phyloP scores from a whole-genome alignment of 1,140 invertebrate genomes.

The Chrysomallon squamiferum region DNA sequence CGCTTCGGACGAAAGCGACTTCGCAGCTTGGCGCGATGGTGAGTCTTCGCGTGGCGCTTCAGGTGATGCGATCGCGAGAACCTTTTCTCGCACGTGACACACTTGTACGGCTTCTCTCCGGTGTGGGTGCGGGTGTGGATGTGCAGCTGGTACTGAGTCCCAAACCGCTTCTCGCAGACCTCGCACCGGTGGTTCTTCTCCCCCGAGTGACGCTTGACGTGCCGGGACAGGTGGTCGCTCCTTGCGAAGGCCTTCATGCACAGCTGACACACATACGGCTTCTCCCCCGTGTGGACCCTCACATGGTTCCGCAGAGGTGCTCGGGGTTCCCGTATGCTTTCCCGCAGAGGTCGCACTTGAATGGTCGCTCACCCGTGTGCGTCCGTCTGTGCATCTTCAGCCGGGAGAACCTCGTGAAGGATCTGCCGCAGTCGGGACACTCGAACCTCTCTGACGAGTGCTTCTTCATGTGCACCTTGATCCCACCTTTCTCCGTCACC shows the following conservation, averaged over 20 bases:
- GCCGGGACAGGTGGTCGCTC: constrained; percentile 83
- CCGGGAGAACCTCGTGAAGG: background rate
- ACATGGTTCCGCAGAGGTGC: constrained; percentile 92
- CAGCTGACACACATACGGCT: constrained; percentile 88
- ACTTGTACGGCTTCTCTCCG: constrained; percentile 4
- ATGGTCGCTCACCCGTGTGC: constrained; percentile 93
- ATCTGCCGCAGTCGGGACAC: background rate
- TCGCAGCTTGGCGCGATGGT: too few species aligned
- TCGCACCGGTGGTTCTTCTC: constrained; percentile 76
- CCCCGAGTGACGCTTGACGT: constrained; percentile 81
- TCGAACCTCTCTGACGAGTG: background rate
- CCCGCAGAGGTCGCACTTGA: constrained; percentile 91
- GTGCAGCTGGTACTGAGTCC: background rate
- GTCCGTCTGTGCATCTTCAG: constrained; percentile 64
- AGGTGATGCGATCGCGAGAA: background rate
- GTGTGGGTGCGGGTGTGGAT: background rate
- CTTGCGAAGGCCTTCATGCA: constrained; percentile 93
- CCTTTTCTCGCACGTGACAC: background rate
- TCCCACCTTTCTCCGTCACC: background rate
- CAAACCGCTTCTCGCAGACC: constrained; percentile 2
- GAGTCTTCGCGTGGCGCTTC: too few species aligned
- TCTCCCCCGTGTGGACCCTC: constrained; percentile 75
- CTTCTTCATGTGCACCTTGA: constrained; percentile 1
- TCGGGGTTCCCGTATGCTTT: constrained; percentile 87
- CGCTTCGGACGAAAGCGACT: too few species aligned